A percentile compares a stretch with the other conserved stretches of the same genome.
Conservation (phyloP, 1,140 invertebrate genomes). For the Riptortus pedestris region DNA sequence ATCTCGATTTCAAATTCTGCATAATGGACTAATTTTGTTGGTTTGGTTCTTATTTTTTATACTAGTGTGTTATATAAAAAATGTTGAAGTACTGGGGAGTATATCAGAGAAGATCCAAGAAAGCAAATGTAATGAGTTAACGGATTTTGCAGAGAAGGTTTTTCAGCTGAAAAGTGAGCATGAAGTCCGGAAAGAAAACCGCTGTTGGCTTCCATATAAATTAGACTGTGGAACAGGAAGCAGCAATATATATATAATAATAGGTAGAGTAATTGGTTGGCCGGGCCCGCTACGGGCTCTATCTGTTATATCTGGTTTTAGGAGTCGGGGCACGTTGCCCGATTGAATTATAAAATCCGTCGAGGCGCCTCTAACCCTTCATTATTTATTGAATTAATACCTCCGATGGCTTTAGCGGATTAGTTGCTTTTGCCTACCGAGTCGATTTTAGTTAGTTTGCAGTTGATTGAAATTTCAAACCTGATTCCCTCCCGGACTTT, state of each 20-base stretch:
- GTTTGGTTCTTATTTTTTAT: too few relatives aligned
- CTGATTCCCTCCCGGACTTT: too few relatives aligned
- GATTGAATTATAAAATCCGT: constrained; percentile 4
- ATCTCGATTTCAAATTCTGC: too few relatives aligned
- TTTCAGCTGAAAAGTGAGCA: too few relatives aligned
- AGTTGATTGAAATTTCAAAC: constrained; percentile 5
- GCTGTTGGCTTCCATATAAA: too few relatives aligned
- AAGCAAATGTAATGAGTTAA: too few relatives aligned
- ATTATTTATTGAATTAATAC: constrained; percentile 10
- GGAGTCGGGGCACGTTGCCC: not conserved
- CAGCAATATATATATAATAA: not conserved
- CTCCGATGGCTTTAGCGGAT: not conserved
- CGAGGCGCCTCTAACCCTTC: not conserved
- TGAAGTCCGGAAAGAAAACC: too few relatives aligned
- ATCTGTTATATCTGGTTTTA: constrained; percentile 1
- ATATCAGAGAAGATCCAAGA: too few relatives aligned
- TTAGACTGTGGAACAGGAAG: not conserved
- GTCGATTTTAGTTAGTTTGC: not conserved
- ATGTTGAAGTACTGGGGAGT: too few relatives aligned
- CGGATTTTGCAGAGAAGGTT: too few relatives aligned
- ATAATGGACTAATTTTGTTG: too few relatives aligned
- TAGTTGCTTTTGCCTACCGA: not conserved
- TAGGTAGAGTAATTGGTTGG: not conserved
- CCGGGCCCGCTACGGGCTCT: not conserved
- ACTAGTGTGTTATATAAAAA: too few relatives aligned